Evolutionary conservation across 2,113 vertebrate genomes (phyloP), one percentile per base, ranked within the genome.

Genomic region (Taurulus bubalis): DNA sequence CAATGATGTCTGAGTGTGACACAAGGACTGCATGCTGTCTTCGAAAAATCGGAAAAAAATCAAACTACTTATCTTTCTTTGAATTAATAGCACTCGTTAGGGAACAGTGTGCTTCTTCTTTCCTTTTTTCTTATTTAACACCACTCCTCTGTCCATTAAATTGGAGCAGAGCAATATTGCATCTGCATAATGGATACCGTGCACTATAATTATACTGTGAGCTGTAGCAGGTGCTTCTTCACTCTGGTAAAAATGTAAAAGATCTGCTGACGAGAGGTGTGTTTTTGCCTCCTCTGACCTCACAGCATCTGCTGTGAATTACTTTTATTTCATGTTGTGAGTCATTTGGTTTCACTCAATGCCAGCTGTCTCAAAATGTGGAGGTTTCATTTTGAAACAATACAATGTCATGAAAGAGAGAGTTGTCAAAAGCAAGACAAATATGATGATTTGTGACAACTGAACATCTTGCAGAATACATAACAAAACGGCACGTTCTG

Each of bases 1-100:
- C 81, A 80, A 18, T 67, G 68, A 74, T 16, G 34, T 63, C 40
- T 56, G 63, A 59, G 40, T 75, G 45, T 82, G 12, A 75, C 40
- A 59, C 9, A 62, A 83, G 65, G 56, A 73, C 20, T 40, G 15
- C 6, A 45, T 58, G 36, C 11, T 38, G 4, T 45, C 20, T 36
- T 32, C 34, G 28, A 73, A 56, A 42, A 8, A 26, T 76, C 0
- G 0, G 32, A 26, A 22, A 73, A 56, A 42, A 8, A 26, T 76
- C 0, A 0, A 40, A 26, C 8, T 38, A 55, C 9, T 58, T 14
- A 1, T 26, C 22, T 66, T 4, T 24, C 22, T 68, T 40, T 68
- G 47, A 34, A 71, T 49, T 28, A 64, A 53, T 51, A 79, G 66
- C 56, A 30, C 40, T 53, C 36, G 67, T 60, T n/a, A 36, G 45